Base-by-base conservation (phyloP, 2,113 vertebrate genomes). In the Tretioscincus oriximinensis region DNA sequence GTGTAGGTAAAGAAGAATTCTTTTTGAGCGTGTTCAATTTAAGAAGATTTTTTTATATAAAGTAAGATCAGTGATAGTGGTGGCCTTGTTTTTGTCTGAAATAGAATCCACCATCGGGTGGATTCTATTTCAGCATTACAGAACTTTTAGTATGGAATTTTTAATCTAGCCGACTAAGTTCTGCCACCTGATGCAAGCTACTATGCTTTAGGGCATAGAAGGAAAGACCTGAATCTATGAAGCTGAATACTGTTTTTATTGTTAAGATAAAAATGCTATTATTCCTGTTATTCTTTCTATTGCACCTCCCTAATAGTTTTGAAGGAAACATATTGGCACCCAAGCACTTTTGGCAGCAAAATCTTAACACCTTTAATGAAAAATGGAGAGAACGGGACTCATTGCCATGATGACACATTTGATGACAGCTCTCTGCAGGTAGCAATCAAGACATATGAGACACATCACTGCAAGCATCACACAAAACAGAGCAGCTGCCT, bases 401-500 rank as follows among this genome's bases (percentile, higher is more conserved):
- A 80, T 63, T 69, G 78, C 22, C 77, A 14, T 0, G 0, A 7
- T 65, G 86, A 35, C 63, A 78, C 60, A 77, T 47, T 71, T 26
- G 77, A n/a, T 41, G 35, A 77, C 67, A 28, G 29, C 82, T 76
- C 66, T 61, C 51, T 74, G 64, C 21, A 45, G n/a, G 77, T 67
- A 83, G 67, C 72, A 81, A 75, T 60, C 72, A 68, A 60, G 73
- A 9, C 72, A 81, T 45, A 29, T 67, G 35, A 81, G 83, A 70
- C 67, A 63, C 64, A 63, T 6, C 47, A 61, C 41, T 4, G 12
- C 2, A 73, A 80, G 54, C 35, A 69, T 51, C 71, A 63, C 45
- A 35, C n/a, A n/a, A 75, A 79, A 61, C 64, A 58, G 61, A 35
- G 35, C 54, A 49, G 51, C 54, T 84, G n/a, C 64, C 71, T 6